Base-by-base conservation (phyloP, 1,140 invertebrate genomes). In the Aethina tumida region DNA sequence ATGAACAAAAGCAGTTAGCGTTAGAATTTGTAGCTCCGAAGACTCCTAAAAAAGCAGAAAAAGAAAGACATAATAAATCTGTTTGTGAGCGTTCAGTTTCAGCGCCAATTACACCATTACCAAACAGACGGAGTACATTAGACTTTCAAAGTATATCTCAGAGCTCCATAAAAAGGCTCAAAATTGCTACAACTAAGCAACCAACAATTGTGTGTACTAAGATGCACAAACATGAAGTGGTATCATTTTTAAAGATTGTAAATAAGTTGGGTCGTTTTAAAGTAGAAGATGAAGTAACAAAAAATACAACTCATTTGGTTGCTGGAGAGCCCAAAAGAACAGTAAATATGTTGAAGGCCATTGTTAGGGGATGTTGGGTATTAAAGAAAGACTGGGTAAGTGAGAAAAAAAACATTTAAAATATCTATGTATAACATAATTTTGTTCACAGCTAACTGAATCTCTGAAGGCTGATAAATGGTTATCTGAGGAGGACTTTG, bases 291-390 rank as follows among this genome's bases (percentile, higher is more conserved):
- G 61, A 54, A 19, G 70, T 73, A 6, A 65, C 52, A 27, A 52
- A 52, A 14, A 59, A 53, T 15, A 74, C 71, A 3, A 73, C 69
- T 17, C 71, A 74, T 51, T 46, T 75, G 32, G 59, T 75, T 2
- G 63, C 60, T 38, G 58, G 63, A 12, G 66, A 66, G 28, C 43
- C 66, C 4, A 62, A 63, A 17, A 58, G 71, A 19, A 74, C 73
- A 0, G 41, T 74, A 7, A 75, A 75, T 52, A 45, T 74, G 13
- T 42, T 74, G 35, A 64, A 65, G 41, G 73, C 64, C 2, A 49
- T 74, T 2, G 60, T 64, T 39, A 57, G 68, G 25, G 72, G 71
- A 2, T 68, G 69, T 40, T 74, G 70, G 70, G 67, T 75, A 35
- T 35, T 75, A 2, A 60, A 54, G 18, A 56, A 60, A 28, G 62